A percentile compares a stretch with the other conserved stretches of the same genome.
Conservation (phyloP, 2,113 vertebrate species). For the Crypturellus undulatus region DNA sequence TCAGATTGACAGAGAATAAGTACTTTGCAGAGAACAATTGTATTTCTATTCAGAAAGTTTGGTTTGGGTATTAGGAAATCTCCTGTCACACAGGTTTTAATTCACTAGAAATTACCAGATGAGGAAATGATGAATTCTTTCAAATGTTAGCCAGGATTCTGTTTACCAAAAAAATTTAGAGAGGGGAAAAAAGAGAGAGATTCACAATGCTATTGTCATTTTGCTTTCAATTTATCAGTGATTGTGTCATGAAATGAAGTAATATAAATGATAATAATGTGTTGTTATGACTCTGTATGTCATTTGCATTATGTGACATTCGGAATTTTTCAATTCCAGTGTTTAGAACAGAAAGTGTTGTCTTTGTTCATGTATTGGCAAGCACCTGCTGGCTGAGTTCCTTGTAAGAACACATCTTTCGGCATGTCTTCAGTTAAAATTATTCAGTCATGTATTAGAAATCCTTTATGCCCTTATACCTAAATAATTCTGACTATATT, state of each 20-base stretch:
- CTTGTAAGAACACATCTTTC: slow-evolving; percentile 24
- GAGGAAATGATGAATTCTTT: slow-evolving; percentile 31
- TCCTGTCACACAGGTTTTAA: not conserved
- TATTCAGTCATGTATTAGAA: slow-evolving; percentile 30
- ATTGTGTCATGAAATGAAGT: slow-evolving; percentile 57
- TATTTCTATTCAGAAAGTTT: not conserved
- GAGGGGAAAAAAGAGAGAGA: not conserved
- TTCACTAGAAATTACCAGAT: slow-evolving; percentile 33
- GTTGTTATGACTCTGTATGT: slow-evolving; percentile 57
- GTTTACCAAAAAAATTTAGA: slow-evolving; percentile 32
- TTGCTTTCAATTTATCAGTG: slow-evolving; percentile 51
- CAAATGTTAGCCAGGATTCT: slow-evolving; percentile 11
- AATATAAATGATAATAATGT: slow-evolving; percentile 60
- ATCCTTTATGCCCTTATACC: not conserved
- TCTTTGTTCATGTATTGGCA: slow-evolving; percentile 45
- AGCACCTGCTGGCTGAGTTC: slow-evolving; percentile 26
- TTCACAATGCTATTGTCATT: slow-evolving; percentile 11
- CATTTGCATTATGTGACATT: slow-evolving; percentile 56
- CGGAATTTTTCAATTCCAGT: not conserved
- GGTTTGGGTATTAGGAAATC: slow-evolving; percentile 5
- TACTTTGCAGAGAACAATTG: not conserved
- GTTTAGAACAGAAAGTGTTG: slow-evolving; percentile 48
- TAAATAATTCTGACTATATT: not conserved
- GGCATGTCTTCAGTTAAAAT: slow-evolving; percentile 15
- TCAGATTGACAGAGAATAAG: not conserved